Evolutionary conservation across 2,113 vertebrate species (phyloP), one percentile per base, ranked within the genome.

Genomic region (Holacanthus passer): DNA sequence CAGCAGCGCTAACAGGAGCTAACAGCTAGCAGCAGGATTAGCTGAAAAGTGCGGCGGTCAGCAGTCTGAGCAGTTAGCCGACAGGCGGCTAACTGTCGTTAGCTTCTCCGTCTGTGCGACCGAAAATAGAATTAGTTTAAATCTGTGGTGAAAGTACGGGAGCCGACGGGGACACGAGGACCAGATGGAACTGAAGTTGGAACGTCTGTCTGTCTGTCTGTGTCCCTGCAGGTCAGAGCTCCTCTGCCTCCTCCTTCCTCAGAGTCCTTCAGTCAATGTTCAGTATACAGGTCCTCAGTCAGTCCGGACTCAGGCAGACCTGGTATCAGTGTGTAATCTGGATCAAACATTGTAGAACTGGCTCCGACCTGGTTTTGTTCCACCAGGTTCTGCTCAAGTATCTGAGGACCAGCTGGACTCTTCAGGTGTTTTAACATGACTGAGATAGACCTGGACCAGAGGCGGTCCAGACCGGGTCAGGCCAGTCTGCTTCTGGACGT

Each of bases 21-120:
- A 70, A 58, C 58, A 12, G 73, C 82, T 29, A 81, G 13, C 39
- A 6, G 20, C 12, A 5, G 64, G 68, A 76, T 55, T 27, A 79
- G 35, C n/a, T 20, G 19, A 20, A 52, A 50, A 50, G 7, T 35
- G 50, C 37, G 13, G 35, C 1, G 7, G 14, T 67, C 67, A 59
- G 72, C 59, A 32, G 31, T 58, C n/a, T 50, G 29, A 53, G 10
- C 52, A 6, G 29, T 14, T 9, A 32, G 65, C 65, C 27, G 10
- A 11, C 29, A 22, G 10, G 10, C 16, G 10, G 73, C 48, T 76
- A 76, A 50, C 67, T 4, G 29, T 52, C 3, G 37, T 31, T 48
- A 37, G 39, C 70, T 48, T 7, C 9, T 27, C 52, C 32, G 13
- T 10, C 45, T 1, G 45, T 22, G 19, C 2, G 7, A 19, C 8